These are phyloP conservation scores for Scartelaos histophorus DNA, from an alignment of 2,113 vertebrate species.

Conservation along the genomic window DNA sequence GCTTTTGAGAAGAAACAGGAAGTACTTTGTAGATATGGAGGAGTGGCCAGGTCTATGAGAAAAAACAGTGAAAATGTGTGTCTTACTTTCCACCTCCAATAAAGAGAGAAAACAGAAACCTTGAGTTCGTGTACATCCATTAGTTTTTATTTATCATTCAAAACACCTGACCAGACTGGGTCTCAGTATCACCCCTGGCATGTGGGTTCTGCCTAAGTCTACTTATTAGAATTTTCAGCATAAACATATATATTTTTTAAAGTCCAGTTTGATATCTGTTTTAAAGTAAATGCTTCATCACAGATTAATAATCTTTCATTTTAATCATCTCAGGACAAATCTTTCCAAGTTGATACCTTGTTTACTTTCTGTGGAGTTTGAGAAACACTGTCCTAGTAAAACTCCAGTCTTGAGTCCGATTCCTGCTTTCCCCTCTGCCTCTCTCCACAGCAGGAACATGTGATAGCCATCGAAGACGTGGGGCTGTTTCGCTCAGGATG, in stretches of 20 bases:
- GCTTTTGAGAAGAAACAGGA: constrained; percentile 79
- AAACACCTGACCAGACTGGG: neutral
- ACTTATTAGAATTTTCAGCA: neutral
- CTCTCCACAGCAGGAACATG: constrained; percentile 64
- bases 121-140: constrained; percentile 4
- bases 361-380: neutral
- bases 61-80: constrained; percentile 68
- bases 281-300: neutral
- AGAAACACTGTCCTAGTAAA: constrained; percentile 2
- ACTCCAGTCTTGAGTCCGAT: constrained; percentile 16
- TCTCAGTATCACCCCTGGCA: neutral
- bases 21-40: constrained; percentile 91
- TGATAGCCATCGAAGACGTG: constrained; percentile 71
- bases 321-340: neutral
- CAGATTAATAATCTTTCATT: neutral
- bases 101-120: constrained; percentile 65
- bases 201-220: neutral
- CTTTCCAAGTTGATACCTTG: neutral
- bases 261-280: neutral
- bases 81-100: constrained; percentile 74
- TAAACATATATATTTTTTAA: neutral
- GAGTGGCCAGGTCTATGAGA: constrained; percentile 73
- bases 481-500: constrained; percentile 70
- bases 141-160: neutral
- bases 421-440: constrained; percentile 49